phyloP scores from a whole-genome alignment of 2,797 vertebrate genomes.

The Sebastes nivosus region DNA sequence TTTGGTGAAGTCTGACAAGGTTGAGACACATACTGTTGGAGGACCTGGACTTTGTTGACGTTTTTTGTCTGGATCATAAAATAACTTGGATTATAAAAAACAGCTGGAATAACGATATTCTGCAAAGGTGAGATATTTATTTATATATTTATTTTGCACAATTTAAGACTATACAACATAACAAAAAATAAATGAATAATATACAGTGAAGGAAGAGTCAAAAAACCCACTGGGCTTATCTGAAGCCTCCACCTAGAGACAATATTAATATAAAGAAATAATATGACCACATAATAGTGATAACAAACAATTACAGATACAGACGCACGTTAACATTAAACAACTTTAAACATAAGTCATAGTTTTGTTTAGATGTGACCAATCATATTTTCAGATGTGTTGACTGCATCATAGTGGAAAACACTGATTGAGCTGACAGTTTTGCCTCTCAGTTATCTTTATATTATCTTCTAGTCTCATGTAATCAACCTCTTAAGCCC shows the following conservation, averaged over 20 bases:
- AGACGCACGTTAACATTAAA: background rate
- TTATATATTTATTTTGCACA: too few species aligned
- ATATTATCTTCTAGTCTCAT: too few species aligned
- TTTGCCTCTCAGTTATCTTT: too few species aligned
- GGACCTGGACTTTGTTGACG: conserved; percentile 27
- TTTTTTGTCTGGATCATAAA: conserved; percentile 22
- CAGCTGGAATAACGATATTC: conserved; percentile 20
- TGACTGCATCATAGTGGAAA: background rate
- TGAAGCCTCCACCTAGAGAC: too few species aligned
- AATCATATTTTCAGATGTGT: background rate
- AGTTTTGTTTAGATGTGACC: background rate
- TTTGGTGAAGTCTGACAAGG: conserved; percentile 11
- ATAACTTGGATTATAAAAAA: conserved; percentile 52
- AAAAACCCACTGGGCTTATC: too few species aligned
- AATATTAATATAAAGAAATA: too few species aligned
- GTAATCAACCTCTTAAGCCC: too few species aligned
- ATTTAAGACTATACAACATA: too few species aligned
- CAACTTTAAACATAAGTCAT: background rate
- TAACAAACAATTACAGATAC: too few species aligned
- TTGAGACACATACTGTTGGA: background rate
- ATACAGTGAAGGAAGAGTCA: too few species aligned
- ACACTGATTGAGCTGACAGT: background rate
- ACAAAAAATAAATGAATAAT: too few species aligned
- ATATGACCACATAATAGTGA: too few species aligned
- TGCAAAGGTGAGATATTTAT: conserved; percentile 68